Evolutionary conservation across 2,797 vertebrate genomes (phyloP).

Genomic region (Austrolebias charrua): DNA sequence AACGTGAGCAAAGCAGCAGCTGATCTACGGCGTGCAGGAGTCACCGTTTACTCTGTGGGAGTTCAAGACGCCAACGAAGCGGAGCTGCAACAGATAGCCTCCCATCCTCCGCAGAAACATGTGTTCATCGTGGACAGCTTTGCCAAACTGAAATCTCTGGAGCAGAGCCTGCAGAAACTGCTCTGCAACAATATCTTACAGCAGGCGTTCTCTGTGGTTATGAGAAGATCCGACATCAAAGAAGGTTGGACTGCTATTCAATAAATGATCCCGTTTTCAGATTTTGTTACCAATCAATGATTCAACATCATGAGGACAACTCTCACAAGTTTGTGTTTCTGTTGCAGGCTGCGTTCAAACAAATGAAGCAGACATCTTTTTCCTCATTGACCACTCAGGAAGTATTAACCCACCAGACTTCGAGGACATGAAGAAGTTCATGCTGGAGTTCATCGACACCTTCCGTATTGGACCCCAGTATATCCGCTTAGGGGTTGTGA

Average conservation of each 20-base stretch:
- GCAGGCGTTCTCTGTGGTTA: conserved; percentile 23
- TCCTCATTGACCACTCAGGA: conserved; percentile 85
- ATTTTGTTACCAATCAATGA: background rate
- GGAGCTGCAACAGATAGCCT: conserved; percentile 76
- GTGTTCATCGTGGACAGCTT: conserved; percentile 75
- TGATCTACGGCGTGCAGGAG: conserved; percentile 66
- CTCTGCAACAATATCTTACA: conserved; percentile 75
- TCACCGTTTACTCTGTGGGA: conserved; percentile 80
- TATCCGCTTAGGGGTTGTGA: conserved; percentile 81
- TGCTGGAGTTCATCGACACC: conserved; percentile 72
- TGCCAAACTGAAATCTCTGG: conserved; percentile 68
- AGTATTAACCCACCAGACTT: conserved; percentile 79
- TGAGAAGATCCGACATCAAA: conserved; percentile 45
- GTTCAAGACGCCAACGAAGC: conserved; percentile 60
- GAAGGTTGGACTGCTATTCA: conserved; percentile 71
- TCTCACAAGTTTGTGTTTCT: background rate
- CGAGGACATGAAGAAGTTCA: conserved; percentile 83
- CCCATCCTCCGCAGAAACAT: conserved; percentile 77
- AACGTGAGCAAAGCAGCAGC: conserved; percentile 65
- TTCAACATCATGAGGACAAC: background rate
- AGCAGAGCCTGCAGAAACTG: conserved; percentile 71
- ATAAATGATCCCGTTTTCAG: background rate
- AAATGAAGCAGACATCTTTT: conserved; percentile 88
- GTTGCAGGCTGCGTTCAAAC: conserved; percentile 80
- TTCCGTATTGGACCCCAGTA: conserved; percentile 78